A percentile compares a stretch with the other conserved stretches of the same genome.
phyloP scores from a whole-genome alignment of 2,888 invertebrate genomes.

The Metopia argyrocephala region DNA sequence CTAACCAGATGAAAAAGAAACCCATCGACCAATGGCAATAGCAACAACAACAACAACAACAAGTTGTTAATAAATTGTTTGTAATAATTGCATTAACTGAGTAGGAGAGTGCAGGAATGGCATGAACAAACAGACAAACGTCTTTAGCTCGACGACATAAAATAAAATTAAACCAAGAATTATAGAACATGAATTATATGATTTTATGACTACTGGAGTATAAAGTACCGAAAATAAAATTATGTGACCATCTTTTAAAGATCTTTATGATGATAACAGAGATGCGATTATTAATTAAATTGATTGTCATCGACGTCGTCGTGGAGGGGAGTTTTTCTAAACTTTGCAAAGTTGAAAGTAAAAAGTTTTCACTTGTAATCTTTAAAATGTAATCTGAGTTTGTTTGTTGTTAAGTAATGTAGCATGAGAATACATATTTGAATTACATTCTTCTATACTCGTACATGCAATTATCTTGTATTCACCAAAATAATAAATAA shows the following conservation, averaged over 20 bases:
- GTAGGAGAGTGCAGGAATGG: constrained; percentile 10
- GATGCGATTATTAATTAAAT: constrained; percentile 52
- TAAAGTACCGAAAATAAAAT: constrained; percentile 46
- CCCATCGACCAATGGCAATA: constrained; percentile 23
- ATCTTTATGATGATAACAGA: constrained; percentile 51
- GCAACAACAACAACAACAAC: constrained; percentile 14
- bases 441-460: too few relatives aligned
- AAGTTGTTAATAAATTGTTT: constrained; percentile 58
- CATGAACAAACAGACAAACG: constrained; percentile 1
- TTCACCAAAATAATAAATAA: not conserved
- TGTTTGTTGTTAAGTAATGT: too few relatives aligned
- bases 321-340: not conserved
- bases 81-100: constrained; percentile 51
- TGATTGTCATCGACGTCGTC: constrained; percentile 21
- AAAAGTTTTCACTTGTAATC: not conserved
- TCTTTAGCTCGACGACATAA: too few relatives aligned
- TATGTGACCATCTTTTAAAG: constrained; percentile 43
- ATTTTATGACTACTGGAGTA: constrained; percentile 52
- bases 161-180: constrained; percentile 58
- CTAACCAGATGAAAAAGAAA: not conserved
- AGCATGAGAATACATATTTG: too few relatives aligned
- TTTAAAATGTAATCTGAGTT: too few relatives aligned
- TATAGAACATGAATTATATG: constrained; percentile 62
- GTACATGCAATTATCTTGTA: too few relatives aligned
- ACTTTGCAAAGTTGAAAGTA: not conserved